Conservation (phyloP, 2,797 vertebrate species). For the Heliangelus exortis region DNA sequence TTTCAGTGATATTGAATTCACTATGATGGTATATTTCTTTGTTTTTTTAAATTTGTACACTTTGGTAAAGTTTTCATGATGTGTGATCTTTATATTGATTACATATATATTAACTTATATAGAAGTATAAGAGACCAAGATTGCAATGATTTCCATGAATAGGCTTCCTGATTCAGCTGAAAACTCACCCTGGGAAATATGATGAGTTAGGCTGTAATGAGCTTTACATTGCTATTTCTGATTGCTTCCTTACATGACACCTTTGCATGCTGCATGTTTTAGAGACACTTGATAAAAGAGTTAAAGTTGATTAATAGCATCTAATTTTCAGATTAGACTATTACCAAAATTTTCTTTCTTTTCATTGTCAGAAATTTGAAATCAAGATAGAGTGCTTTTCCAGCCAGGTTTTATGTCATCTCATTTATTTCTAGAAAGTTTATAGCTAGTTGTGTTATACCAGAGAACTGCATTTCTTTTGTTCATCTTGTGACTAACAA, state of each 20-base stretch:
- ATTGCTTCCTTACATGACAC: not conserved
- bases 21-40: not conserved
- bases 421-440: not conserved
- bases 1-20: not conserved
- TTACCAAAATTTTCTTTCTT: not conserved
- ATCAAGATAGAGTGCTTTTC: not conserved
- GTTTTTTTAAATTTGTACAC: not conserved
- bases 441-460: not conserved
- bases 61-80: not conserved
- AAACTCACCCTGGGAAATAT: not conserved
- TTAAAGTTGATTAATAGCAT: not conserved
- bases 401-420: fast-evolving
- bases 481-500: not conserved
- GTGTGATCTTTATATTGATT: not conserved
- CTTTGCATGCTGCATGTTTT: not conserved
- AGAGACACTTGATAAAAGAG: not conserved
- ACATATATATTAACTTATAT: not conserved
- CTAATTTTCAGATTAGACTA: not conserved
- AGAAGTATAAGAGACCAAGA: not conserved
- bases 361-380: not conserved
- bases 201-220: not conserved
- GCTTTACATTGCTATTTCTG: not conserved
- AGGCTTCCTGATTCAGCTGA: not conserved
- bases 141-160: not conserved
- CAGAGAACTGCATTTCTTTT: not conserved